These are phyloP conservation scores for Gobio occitaniae DNA, from an alignment of 2,797 vertebrate genomes.

Conservation along the genomic window DNA sequence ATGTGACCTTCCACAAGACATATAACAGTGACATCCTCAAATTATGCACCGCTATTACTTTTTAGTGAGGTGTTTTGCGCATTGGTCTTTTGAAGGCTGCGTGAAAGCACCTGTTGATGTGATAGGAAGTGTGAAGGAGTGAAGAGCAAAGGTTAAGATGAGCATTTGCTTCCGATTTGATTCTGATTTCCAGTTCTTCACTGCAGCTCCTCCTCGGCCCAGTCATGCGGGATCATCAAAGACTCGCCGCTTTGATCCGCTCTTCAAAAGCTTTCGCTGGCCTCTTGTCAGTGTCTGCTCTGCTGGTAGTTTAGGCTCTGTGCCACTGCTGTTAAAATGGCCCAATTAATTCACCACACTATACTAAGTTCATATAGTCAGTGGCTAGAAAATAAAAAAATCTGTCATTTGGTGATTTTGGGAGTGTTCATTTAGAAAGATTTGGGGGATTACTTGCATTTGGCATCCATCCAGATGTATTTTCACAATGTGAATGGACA, in stretches of 20 bases:
- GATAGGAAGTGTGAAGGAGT: slow-evolving; percentile 19
- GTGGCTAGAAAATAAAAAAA: background rate
- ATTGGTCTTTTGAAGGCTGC: slow-evolving; percentile 28
- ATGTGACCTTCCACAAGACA: slow-evolving; percentile 10
- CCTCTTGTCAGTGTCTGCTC: slow-evolving; percentile 54
- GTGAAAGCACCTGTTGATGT: slow-evolving; percentile 49
- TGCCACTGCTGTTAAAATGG: slow-evolving; percentile 56
- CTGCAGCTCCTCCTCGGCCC: slow-evolving; percentile 44
- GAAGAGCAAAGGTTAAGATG: slow-evolving; percentile 30
- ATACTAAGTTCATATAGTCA: slow-evolving; percentile 30
- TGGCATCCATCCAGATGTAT: background rate
- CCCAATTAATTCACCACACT: slow-evolving; percentile 50
- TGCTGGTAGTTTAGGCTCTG: slow-evolving; percentile 56
- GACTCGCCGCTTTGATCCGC: slow-evolving; percentile 62
- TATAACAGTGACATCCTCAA: background rate
- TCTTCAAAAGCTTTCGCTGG: slow-evolving; percentile 65
- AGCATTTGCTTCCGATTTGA: slow-evolving; percentile 47
- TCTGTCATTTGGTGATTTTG: slow-evolving; percentile 8
- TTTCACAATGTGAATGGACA: slow-evolving; percentile 25
- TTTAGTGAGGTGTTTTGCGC: slow-evolving; percentile 23
- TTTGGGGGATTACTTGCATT: background rate
- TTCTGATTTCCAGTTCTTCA: slow-evolving; percentile 42
- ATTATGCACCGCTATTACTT: slow-evolving; percentile 25
- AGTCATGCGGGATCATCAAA: slow-evolving; percentile 62
- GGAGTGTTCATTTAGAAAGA: background rate